Evolutionary conservation across 1,140 invertebrate genomes (phyloP).

Genomic region (Drosophila ogumai): DNA sequence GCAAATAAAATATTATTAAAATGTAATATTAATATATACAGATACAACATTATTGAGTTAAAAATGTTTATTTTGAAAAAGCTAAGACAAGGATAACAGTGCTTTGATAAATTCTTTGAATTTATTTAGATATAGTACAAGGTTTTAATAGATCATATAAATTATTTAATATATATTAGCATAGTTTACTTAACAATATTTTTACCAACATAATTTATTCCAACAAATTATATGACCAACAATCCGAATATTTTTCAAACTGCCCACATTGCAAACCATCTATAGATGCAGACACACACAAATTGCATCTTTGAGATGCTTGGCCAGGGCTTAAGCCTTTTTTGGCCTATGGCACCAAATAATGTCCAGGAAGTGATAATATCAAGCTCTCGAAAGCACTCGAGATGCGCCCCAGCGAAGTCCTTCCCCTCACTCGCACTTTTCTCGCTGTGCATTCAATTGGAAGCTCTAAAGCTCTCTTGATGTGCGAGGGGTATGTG

Average conservation of each 20-base stretch:
- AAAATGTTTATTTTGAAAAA: no score
- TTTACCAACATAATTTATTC: background rate
- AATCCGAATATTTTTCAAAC: slow-evolving; percentile 4
- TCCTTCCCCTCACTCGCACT: slow-evolving; percentile 17
- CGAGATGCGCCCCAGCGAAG: slow-evolving; percentile 25
- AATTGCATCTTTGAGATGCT: slow-evolving; percentile 58
- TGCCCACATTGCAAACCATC: slow-evolving; percentile 10
- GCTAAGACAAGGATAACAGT: no score
- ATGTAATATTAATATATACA: no score
- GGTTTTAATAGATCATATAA: no score
- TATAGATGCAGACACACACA: slow-evolving; percentile 44
- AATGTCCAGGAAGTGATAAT: slow-evolving; percentile 82
- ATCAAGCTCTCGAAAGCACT: slow-evolving; percentile 65
- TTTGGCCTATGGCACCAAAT: slow-evolving; percentile 79
- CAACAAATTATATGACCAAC: background rate
- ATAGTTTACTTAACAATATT: no score
- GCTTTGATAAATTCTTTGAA: no score
- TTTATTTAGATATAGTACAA: no score
- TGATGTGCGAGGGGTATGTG: slow-evolving; percentile 26
- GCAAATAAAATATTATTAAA: no score
- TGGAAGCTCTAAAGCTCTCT: slow-evolving; percentile 64
- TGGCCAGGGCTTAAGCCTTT: slow-evolving; percentile 68
- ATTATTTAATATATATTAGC: no score
- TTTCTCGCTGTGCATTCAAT: slow-evolving; percentile 71
- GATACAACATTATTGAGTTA: no score